These are phyloP conservation scores for Drosophila mauritiana DNA, from an alignment of 1,140 invertebrate species.

Conservation along the genomic window DNA sequence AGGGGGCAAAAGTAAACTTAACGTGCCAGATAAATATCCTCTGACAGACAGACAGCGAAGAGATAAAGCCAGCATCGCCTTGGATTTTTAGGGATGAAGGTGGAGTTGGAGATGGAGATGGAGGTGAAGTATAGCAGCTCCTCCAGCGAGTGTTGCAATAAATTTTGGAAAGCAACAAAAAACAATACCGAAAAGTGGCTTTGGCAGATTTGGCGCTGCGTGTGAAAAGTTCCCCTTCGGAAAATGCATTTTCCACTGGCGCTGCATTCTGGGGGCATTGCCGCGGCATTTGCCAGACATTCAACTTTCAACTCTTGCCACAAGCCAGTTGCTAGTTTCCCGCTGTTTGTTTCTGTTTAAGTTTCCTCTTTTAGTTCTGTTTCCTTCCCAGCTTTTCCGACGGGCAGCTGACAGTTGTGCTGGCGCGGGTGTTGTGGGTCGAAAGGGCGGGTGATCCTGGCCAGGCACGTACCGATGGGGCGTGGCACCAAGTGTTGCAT, in stretches of 20 bases:
- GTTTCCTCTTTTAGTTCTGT: slow-evolving; percentile 23
- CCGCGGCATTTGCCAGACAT: slow-evolving; percentile 74
- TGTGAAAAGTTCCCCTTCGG: slow-evolving; percentile 63
- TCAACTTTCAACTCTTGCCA: slow-evolving; percentile 81
- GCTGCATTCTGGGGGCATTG: slow-evolving; percentile 67
- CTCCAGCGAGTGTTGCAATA: slow-evolving; percentile 68
- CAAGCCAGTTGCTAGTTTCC: slow-evolving; percentile 27
- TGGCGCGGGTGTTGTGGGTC: slow-evolving; percentile 3
- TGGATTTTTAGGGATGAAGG: neutral
- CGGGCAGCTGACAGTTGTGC: slow-evolving; percentile 39
- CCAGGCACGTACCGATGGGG: slow-evolving; percentile 49
- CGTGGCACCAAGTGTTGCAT: slow-evolving; percentile 58
- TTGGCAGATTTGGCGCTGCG: slow-evolving; percentile 70
- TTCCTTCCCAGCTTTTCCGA: slow-evolving; percentile 20
- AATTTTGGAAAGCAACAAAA: slow-evolving; percentile 73
- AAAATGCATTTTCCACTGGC: slow-evolving; percentile 45
- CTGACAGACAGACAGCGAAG: slow-evolving; percentile 45
- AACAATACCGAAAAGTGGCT: slow-evolving; percentile 73
- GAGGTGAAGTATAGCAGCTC: neutral
- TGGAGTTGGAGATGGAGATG: too few relatives aligned
- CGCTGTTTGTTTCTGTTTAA: slow-evolving; percentile 31
- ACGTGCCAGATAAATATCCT: slow-evolving; percentile 80
- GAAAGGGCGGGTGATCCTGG: slow-evolving; percentile 13
- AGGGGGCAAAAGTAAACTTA: slow-evolving; percentile 69
- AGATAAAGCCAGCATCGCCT: slow-evolving; percentile 48